phyloP scores from a whole-genome alignment of 2,113 vertebrate genomes.

The Rhinopomastus cyanomelas region DNA sequence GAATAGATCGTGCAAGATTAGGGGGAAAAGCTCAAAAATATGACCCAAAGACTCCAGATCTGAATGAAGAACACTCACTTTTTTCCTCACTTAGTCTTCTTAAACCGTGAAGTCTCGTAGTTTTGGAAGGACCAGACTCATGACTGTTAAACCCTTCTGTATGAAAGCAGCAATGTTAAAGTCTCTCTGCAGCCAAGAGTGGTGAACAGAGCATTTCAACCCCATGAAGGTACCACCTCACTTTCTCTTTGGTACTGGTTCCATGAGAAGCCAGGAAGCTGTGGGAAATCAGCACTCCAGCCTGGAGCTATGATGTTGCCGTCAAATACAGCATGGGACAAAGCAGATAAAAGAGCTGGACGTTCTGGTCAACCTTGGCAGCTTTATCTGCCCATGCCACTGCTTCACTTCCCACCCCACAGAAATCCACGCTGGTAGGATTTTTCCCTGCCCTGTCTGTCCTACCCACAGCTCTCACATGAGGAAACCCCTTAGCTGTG shows the following conservation, averaged over 20 bases:
- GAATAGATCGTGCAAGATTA: background rate
- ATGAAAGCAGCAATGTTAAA: background rate
- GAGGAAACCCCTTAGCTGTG: background rate
- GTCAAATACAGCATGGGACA: background rate
- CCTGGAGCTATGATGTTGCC: background rate
- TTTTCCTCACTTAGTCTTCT: background rate
- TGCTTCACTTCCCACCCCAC: rapidly evolving
- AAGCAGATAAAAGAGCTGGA: background rate
- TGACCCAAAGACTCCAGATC: background rate
- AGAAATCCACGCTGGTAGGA: background rate
- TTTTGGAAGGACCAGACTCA: background rate
- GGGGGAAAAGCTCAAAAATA: background rate
- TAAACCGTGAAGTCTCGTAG: background rate
- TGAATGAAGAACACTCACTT: background rate
- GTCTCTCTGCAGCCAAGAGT: background rate
- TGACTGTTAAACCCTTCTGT: background rate
- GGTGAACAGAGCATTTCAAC: background rate
- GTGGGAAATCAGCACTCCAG: background rate
- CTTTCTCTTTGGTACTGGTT: background rate
- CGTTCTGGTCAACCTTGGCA: background rate
- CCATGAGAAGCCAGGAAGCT: background rate
- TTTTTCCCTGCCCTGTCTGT: background rate
- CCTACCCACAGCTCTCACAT: background rate
- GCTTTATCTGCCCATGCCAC: background rate
- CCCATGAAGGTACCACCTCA: rapidly evolving